These are phyloP conservation scores for Parnassius apollo DNA, from an alignment of 2,888 invertebrate genomes.

Conservation along the genomic window DNA sequence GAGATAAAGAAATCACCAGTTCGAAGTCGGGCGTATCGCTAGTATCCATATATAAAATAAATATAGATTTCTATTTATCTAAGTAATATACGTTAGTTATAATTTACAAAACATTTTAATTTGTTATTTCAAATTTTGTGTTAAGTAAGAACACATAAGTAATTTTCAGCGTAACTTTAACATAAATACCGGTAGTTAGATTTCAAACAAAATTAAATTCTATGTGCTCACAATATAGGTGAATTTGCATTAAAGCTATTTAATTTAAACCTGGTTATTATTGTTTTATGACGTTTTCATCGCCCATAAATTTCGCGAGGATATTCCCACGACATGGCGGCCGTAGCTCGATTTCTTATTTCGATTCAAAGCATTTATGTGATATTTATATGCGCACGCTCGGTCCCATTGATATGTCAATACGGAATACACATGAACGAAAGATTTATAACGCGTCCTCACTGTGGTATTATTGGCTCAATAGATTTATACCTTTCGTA, in stretches of 20 bases:
- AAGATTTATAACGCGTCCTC: slow-evolving; percentile 23
- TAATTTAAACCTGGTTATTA: slow-evolving; percentile 11
- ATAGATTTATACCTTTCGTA: slow-evolving; percentile 15
- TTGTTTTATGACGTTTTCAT: slow-evolving; percentile 24
- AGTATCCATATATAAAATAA: too few relatives aligned
- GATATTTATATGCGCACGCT: slow-evolving; percentile 20
- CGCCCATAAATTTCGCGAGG: slow-evolving; percentile 16
- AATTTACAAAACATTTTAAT: too few relatives aligned
- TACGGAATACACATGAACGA: slow-evolving; percentile 14
- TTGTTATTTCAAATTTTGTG: too few relatives aligned
- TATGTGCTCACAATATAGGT: neutral
- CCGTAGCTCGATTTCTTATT: slow-evolving; percentile 13
- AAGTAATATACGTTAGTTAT: too few relatives aligned
- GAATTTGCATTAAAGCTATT: neutral
- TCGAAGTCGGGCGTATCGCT: too few relatives aligned
- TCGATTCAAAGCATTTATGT: slow-evolving; percentile 23
- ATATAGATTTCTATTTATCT: too few relatives aligned
- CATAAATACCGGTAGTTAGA: neutral
- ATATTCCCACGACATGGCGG: slow-evolving; percentile 19
- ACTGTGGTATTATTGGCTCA: slow-evolving; percentile 10
- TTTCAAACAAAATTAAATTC: neutral
- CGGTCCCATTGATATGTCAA: slow-evolving; percentile 25
- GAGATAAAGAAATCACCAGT: too few relatives aligned
- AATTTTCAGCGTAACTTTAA: too few relatives aligned
- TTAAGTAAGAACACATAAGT: too few relatives aligned